Conservation (phyloP, 2,888 invertebrate genomes). For the Axea sp. region DNA sequence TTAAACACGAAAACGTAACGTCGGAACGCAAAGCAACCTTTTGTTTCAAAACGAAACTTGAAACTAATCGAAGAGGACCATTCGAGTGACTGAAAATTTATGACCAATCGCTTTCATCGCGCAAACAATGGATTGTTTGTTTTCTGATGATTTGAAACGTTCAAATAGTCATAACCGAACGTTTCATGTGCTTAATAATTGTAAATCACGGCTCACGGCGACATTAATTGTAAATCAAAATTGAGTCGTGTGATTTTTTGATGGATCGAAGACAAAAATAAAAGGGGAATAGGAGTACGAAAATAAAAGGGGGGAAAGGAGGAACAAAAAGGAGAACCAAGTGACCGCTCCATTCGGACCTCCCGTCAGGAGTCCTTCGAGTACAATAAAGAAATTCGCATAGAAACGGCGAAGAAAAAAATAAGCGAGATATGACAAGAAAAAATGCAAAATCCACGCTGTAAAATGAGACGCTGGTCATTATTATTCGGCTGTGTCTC, state of each 20-base stretch:
- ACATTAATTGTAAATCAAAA: conserved; percentile 13
- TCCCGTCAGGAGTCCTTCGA: conserved; percentile 71
- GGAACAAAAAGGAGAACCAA: conserved; percentile 6
- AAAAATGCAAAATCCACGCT: conserved; percentile 62
- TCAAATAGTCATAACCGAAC: conserved; percentile 21
- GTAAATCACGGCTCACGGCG: not conserved
- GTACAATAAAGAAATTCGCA: conserved; percentile 64
- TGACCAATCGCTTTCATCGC: conserved; percentile 55
- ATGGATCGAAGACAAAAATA: conserved; percentile 43
- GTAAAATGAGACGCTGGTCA: conserved; percentile 67
- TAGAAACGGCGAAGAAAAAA: conserved; percentile 42
- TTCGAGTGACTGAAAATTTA: conserved; percentile 56
- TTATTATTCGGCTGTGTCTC: conserved; percentile 63
- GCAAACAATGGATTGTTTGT: conserved; percentile 53
- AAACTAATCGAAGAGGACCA: conserved; percentile 42
- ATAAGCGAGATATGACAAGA: conserved; percentile 13
- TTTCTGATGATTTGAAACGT: conserved; percentile 28
- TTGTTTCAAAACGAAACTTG: conserved; percentile 46
- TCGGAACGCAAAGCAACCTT: conserved; percentile 29
- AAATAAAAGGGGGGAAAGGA: conserved; percentile 9
- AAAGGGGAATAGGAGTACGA: too few species aligned
- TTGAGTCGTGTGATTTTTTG: conserved; percentile 17
- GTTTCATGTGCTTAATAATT: too few species aligned
- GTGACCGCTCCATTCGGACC: conserved; percentile 64
- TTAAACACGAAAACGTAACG: conserved; percentile 32